Percentiles rank a stretch among this genome's conserved stretches.
Conservation (phyloP, 2,113 vertebrate genomes). For the Formicarius rufipectus region DNA sequence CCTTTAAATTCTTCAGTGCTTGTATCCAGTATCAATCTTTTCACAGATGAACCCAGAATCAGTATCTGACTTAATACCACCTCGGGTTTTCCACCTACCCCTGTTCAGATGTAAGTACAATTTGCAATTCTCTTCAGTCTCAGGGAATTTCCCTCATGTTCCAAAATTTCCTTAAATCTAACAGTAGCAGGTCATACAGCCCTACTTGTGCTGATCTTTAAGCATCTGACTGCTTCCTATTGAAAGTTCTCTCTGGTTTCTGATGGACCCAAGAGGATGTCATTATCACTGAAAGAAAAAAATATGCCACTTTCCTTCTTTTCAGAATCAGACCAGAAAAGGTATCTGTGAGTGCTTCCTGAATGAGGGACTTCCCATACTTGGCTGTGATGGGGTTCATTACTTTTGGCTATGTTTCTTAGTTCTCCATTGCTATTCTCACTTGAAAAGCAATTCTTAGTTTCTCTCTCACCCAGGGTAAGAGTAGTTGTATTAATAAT, state of each 20-base stretch:
- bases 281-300: neutral
- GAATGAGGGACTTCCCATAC: neutral
- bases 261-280: neutral
- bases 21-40: neutral
- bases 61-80: neutral
- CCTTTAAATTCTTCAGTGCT: neutral
- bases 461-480: neutral
- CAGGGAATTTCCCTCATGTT: neutral
- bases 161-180: neutral
- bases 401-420: neutral
- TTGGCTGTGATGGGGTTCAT: neutral
- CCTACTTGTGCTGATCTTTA: neutral
- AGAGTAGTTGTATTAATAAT: neutral
- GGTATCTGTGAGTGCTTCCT: neutral
- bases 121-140: neutral
- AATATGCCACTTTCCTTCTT: neutral
- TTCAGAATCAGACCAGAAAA: neutral
- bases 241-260: neutral
- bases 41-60: neutral
- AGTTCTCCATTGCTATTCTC: neutral
- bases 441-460: neutral
- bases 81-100: neutral
- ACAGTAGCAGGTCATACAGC: neutral
- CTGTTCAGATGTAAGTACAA: neutral
- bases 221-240: neutral